A percentile compares a stretch with the other conserved stretches of the same genome.
Evolutionary conservation across 2,797 vertebrate genomes (phyloP).

Genomic region (Mustela erminea): DNA sequence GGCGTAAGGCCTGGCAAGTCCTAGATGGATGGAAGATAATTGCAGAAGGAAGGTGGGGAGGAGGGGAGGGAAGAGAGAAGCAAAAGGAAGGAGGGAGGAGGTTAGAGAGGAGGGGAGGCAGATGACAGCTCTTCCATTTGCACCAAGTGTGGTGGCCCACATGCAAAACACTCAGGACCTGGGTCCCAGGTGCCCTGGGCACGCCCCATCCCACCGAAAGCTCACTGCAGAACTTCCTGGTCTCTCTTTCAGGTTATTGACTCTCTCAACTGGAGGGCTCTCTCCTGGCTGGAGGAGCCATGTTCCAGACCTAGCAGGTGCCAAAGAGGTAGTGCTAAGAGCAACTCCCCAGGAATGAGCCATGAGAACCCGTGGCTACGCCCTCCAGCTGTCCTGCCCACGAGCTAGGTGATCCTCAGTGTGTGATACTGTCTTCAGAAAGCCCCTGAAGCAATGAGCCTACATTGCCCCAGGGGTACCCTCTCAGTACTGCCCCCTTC

Average conservation of each 20-base stretch:
- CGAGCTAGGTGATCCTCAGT: accelerated
- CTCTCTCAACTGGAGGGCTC: background rate
- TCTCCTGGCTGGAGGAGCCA: background rate
- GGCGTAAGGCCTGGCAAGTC: background rate
- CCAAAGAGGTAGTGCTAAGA: background rate
- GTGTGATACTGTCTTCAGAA: background rate
- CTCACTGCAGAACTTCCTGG: background rate
- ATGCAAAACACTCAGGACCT: accelerated
- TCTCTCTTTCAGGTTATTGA: background rate
- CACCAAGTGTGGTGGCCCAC: accelerated
- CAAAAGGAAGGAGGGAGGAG: background rate
- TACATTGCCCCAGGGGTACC: accelerated
- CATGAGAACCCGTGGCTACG: accelerated
- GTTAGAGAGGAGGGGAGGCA: background rate
- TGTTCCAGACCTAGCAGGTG: too few species aligned
- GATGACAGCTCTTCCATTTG: background rate
- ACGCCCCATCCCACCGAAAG: accelerated
- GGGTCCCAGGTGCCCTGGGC: accelerated
- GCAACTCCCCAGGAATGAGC: accelerated
- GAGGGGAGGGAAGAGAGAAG: background rate
- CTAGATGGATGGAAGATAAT: background rate
- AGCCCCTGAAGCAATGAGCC: too few species aligned
- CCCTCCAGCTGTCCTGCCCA: background rate
- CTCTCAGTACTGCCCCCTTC: too few species aligned
- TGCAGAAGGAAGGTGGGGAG: background rate